Evolutionary conservation across 2,797 vertebrate genomes (phyloP).

Genomic region (Betta splendens): DNA sequence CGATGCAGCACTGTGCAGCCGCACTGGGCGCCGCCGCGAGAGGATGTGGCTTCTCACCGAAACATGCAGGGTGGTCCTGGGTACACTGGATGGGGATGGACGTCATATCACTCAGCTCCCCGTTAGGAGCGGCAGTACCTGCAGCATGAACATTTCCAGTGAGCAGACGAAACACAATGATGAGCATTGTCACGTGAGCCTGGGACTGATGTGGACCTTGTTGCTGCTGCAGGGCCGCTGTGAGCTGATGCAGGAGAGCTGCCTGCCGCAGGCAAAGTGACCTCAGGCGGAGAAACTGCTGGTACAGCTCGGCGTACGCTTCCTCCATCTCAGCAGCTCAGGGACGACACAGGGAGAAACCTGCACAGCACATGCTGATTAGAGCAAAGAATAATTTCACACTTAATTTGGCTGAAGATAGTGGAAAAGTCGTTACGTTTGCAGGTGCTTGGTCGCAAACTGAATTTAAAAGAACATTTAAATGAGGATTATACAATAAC

Average conservation of each 20-base stretch:
- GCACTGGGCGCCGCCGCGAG: conserved; percentile 3
- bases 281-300: conserved; percentile 81
- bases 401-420: too few species aligned
- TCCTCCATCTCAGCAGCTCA: conserved; percentile 79
- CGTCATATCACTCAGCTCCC: conserved; percentile 42
- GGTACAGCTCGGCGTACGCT: conserved; percentile 79
- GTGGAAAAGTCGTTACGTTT: too few species aligned
- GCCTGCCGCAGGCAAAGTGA: conserved; percentile 83
- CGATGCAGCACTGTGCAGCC: neutral
- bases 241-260: conserved; percentile 80
- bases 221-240: conserved; percentile 60
- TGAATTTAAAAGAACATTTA: too few species aligned
- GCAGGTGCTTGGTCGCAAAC: too few species aligned
- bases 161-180: neutral
- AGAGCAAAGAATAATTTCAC: too few species aligned
- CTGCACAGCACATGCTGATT: neutral
- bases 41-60: conserved; percentile 25
- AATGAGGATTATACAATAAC: neutral
- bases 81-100: conserved; percentile 72
- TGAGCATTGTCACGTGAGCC: neutral
- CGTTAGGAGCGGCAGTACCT: conserved; percentile 43
- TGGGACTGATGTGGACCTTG: conserved; percentile 64
- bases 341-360: neutral
- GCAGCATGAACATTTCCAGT: conserved; percentile 22
- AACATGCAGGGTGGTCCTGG: conserved; percentile 39